Evolutionary conservation across 1,140 invertebrate species (phyloP), one percentile per base, ranked within the genome.

Genomic region (Drosophila rufa): DNA sequence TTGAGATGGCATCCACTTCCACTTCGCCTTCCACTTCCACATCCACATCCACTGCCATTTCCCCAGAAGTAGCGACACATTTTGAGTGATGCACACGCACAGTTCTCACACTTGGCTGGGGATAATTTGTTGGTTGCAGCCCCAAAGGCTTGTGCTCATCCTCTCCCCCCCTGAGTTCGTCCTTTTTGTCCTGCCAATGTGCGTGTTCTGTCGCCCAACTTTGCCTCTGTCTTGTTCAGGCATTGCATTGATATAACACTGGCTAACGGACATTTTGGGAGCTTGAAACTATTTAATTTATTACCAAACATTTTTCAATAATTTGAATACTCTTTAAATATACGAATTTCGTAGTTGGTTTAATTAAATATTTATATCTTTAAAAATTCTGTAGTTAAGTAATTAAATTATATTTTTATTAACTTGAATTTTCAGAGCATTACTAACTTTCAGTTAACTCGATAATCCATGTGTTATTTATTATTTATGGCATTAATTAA

Each of bases 81-180:
- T 87, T 89, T 87, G 77, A 87, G 83, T 87, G 83, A 87, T 87
- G 83, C 84, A 89, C 80, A 89, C 85, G 82, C 81, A 86, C 75
- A 84, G 82, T 73, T 50, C 70, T 73, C 68, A 74, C 70, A 74
- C 70, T 74, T 51, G 70, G 68, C 46, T 75, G 38, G 57, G 76
- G 80, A 87, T 87, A 87, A 89, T 87, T 87, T 87, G 80, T 89
- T 89, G 82, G 82, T 85, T 82, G 82, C 59, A 60, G 70, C 70
- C 70, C 70, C 55, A 36, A 42, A 57, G 68, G 70, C 53, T 50
- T 73, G 42, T 38, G 38, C 65, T 73, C 53, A 70, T 50, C 69
- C 73, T 50, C 66, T 62, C 55, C 22, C 15, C 36, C 15, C 36
- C 40, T n/a, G 62, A 70, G 40, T 46, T 55, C 1, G 38, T 74